Evolutionary conservation across 2,113 vertebrate species (phyloP), one percentile per base, ranked within the genome.

Genomic region (Aptenodytes patagonicus): DNA sequence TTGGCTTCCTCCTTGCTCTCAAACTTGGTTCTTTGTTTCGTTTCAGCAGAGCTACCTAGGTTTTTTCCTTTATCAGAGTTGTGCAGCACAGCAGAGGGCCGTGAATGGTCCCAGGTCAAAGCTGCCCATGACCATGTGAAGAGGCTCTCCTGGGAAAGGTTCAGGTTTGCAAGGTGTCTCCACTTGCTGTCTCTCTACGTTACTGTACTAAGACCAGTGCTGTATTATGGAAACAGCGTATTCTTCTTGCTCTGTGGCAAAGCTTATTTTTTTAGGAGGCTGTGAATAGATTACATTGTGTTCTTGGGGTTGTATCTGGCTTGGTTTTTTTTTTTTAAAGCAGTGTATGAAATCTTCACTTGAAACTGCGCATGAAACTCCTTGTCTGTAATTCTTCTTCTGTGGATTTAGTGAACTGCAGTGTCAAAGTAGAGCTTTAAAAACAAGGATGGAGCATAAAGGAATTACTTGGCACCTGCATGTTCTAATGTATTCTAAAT

Each of bases 161-260:
- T 46, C 14, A 18, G 54, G 38, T 58, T 62, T 61, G 9, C 38
- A 46, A 5, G 6, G 9, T 91, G 36, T 52, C 42, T 72, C 76
- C 17, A 6, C 3, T 2, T n/a, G 29, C 38, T 42, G 10, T 58
- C 38, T 68, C 26, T 60, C 31, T 47, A 0, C 1, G 1, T 69
- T n/a, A 16, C 4, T 72, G 47, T 46, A 1, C 31, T 49, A 42
- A 82, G 29, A 65, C 29, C 42, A 47, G 32, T 25, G 73, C 65
- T 75, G 21, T 44, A 13, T 44, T 68, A 36, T 2, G 2, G 70
- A 55, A 96, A 28, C 42, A 19, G 46, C 1, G 1, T 34, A 17
- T 77, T 32, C 10, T 49, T 71, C 28, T 47, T 55, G 24, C 68
- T 83, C 54, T 75, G 42, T 42, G 20, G 36, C 73, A 77, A 57